Base-by-base conservation (phyloP, 2,888 invertebrate genomes). In the Cyrtodaria siliqua region DNA sequence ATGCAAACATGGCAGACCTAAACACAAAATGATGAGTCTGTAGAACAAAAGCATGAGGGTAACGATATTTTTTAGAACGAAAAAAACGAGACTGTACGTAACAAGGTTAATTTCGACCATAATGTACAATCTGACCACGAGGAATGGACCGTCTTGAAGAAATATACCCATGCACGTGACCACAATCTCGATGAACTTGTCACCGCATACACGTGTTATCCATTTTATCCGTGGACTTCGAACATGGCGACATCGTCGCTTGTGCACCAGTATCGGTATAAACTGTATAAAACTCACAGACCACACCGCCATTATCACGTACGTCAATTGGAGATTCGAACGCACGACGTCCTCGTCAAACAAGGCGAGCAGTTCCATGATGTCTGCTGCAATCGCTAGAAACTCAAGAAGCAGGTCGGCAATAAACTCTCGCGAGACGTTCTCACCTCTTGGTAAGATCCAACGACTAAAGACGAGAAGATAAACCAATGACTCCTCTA, bases 71-170 rank as follows among this genome's bases (percentile, higher is more conserved):
- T 89, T 90, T 27, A 82, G 66, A 0, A 86, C 87, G 79, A 92
- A 92, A 74, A 92, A 91, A 20, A 90, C 77, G 62, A 90, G 78
- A 68, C 89, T 86, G 84, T 91, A 89, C 40, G 86, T 90, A 16
- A 90, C 56, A 1, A 91, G 69, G n/a, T 95, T 95, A 92, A 96
- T 97, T 88, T 97, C 96, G 2, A 96, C 95, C 73, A 98, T 97
- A 55, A 98, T 95, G 42, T 97, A 95, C 1, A 97, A 94, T 0
- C 93, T 87, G 16, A 88, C 50, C 2, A 73, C 83, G 27, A 88
- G 78, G 69, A 88, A 88, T 4, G 88, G 88, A 4, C 83, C 85
- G 59, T 88, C 88, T 82, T 88, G 88, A 8, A 87, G 76, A 47
- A 84, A 75, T 26, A 87, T 73, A 27, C 82, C 79, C 72, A 81